phyloP scores from a whole-genome alignment of 2,888 invertebrate genomes.

The Eledone cirrhosa region DNA sequence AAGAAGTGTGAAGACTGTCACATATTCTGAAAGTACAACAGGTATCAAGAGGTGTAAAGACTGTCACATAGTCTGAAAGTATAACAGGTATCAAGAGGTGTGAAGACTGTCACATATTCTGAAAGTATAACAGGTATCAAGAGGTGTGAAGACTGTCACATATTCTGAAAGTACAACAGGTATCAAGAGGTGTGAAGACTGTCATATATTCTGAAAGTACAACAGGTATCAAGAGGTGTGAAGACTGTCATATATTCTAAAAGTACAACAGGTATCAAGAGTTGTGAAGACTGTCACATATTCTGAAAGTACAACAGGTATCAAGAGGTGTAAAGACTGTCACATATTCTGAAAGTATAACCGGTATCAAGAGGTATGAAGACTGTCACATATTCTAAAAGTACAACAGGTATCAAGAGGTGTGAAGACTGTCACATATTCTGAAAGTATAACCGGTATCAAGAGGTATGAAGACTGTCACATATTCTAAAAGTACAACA shows the following conservation, averaged over 20 bases:
- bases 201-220: conserved; percentile 75
- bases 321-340: conserved; percentile 78
- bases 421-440: conserved; percentile 84
- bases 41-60: conserved; percentile 73
- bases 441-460: conserved; percentile 36
- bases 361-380: conserved; percentile 72
- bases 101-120: conserved; percentile 83
- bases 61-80: conserved; percentile 78
- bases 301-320: conserved; percentile 45
- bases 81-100: conserved; percentile 67
- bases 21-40: conserved; percentile 70
- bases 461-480: conserved; percentile 81
- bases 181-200: conserved; percentile 76
- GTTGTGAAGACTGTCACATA: conserved; percentile 86
- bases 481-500: conserved; percentile 70
- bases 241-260: conserved; percentile 81
- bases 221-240: conserved; percentile 70
- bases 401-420: conserved; percentile 64
- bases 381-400: conserved; percentile 78
- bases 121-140: not conserved
- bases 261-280: conserved; percentile 47
- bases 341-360: conserved; percentile 72
- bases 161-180: conserved; percentile 66
- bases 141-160: conserved; percentile 84
- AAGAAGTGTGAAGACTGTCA: conserved; percentile 78